Evolutionary conservation across 2,888 invertebrate species (phyloP).

Genomic region (Gryllus longicercus): DNA sequence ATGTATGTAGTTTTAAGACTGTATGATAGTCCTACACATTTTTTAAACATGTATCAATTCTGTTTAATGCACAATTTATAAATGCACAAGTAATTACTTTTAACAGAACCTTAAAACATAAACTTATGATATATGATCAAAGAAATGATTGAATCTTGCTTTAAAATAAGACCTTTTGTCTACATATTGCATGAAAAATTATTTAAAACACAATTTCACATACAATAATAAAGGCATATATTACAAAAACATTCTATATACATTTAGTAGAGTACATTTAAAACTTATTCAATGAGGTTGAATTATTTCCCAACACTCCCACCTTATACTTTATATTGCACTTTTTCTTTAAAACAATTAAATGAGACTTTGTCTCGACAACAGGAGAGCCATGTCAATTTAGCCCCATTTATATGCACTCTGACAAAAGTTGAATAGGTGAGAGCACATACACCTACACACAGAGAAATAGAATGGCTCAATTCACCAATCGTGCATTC

Average conservation of each 20-base stretch:
- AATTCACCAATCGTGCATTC: too few relatives aligned
- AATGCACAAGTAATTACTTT: background rate
- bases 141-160: background rate
- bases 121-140: background rate
- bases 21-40: too few relatives aligned
- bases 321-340: background rate
- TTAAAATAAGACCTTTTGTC: background rate
- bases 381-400: background rate
- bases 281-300: background rate
- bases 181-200: background rate
- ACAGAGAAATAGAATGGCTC: too few relatives aligned
- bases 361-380: background rate
- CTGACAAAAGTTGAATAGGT: background rate
- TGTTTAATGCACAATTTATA: constrained; percentile 1
- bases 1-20: too few relatives aligned
- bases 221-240: background rate
- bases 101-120: background rate
- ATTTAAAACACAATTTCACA: background rate
- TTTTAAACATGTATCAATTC: background rate
- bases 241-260: background rate
- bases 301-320: background rate
- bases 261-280: background rate
- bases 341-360: background rate
- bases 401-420: background rate
- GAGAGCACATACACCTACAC: too few relatives aligned